phyloP scores from a whole-genome alignment of 2,113 vertebrate species.

The Brachionichthys hirsutus region DNA sequence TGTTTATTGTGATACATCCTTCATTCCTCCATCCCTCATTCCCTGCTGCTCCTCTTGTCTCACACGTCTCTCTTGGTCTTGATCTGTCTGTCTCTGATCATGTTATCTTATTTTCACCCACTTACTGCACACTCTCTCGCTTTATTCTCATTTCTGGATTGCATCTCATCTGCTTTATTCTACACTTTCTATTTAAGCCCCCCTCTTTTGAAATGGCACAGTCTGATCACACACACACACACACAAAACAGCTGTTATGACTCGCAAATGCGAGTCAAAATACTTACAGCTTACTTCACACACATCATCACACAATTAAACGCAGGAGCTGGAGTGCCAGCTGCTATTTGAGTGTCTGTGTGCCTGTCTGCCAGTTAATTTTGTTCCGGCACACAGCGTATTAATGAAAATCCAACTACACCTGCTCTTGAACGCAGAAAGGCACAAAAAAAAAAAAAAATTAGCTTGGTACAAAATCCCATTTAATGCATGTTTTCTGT shows the following conservation, averaged over 20 bases:
- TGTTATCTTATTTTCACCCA: conserved; percentile 7
- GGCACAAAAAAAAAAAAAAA: neutral
- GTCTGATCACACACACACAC: neutral
- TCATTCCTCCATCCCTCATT: conserved; percentile 12
- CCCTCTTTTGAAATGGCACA: neutral
- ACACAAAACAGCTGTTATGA: neutral
- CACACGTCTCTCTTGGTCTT: neutral
- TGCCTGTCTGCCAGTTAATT: conserved; percentile 24
- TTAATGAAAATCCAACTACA: conserved; percentile 34
- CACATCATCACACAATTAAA: conserved; percentile 40
- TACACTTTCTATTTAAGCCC: neutral
- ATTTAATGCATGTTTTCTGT: neutral
- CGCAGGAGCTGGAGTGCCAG: conserved; percentile 29
- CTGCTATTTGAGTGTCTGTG: conserved; percentile 27
- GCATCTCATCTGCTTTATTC: neutral
- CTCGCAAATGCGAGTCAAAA: conserved; percentile 32
- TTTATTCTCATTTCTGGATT: neutral
- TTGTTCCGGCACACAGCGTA: conserved; percentile 14
- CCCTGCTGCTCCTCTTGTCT: conserved; percentile 2
- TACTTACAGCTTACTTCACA: conserved; percentile 49
- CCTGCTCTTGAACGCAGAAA: conserved; percentile 21
- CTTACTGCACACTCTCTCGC: neutral
- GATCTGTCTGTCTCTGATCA: no score
- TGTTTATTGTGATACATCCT: conserved; percentile 35
- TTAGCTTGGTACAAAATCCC: neutral